Evolutionary conservation across 2,113 vertebrate species (phyloP).

Genomic region (Oostethus manadensis): DNA sequence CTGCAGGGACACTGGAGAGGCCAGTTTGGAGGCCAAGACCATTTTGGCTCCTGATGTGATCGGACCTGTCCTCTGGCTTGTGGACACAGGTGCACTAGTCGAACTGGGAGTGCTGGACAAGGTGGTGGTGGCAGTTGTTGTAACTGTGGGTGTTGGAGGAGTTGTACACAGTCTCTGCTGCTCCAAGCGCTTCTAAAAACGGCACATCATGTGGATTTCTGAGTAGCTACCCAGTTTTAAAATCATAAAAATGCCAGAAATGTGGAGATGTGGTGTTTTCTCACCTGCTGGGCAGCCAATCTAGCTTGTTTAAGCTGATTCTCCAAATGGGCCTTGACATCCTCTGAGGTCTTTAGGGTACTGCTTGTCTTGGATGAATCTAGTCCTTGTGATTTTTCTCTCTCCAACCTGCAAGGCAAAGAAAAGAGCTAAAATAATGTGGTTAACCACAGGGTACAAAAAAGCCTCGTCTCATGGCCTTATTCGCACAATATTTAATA

Average conservation of each 20-base stretch:
- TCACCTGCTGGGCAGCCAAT: slow-evolving; percentile 83
- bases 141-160: slow-evolving; percentile 18
- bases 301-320: slow-evolving; percentile 85
- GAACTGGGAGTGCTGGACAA: slow-evolving; percentile 57
- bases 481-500: background rate
- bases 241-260: background rate
- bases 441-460: background rate
- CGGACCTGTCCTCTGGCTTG: slow-evolving; percentile 77
- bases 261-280: slow-evolving; percentile 7
- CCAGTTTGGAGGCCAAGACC: slow-evolving; percentile 88
- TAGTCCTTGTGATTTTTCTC: slow-evolving; percentile 89
- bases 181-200: slow-evolving; percentile 86
- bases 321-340: slow-evolving; percentile 82
- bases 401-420: slow-evolving; percentile 81
- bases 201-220: background rate
- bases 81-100: slow-evolving; percentile 59
- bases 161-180: slow-evolving; percentile 77
- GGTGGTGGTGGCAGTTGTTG: slow-evolving; percentile 18
- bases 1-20: slow-evolving; percentile 90
- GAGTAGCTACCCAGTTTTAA: background rate
- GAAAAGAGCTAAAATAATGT: background rate
- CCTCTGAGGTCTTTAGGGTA: slow-evolving; percentile 81
- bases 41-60: slow-evolving; percentile 87
- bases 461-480: background rate
- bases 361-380: slow-evolving; percentile 85